Base-by-base conservation (phyloP, 2,113 vertebrate species). In the Cettia cetti region DNA sequence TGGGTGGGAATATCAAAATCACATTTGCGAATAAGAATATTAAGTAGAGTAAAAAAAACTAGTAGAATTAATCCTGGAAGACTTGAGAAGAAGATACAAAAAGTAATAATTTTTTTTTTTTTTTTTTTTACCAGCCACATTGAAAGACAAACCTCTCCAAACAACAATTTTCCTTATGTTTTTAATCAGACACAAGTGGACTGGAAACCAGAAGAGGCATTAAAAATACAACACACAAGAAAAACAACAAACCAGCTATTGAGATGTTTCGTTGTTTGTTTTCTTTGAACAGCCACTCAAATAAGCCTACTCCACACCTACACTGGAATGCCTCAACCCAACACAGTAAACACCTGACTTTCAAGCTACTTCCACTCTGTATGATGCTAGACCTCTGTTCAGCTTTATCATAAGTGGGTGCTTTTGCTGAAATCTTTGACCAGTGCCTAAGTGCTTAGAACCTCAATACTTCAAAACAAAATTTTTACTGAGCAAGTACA, bases 201-300 rank as follows among this genome's bases (percentile, higher is more conserved):
- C 27, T 57, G 53, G 40, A 89, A 90, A 92, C 47, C 15, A 74
- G 23, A 75, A 40, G 23, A 59, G 21, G 33, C 44, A 37, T n/a
- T 37, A 57, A 82, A 93, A 76, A 65, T 14, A 79, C 60, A 84
- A 39, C 35, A 13, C 1, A 5, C 7, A 76, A 64, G 57, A 37
- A 39, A 77, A 70, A 53, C 23, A 81, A 40, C 28, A 74, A 92
- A 24, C 2, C 27, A 45, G 45, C 44, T 42, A 52, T 9, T 66
- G 24, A 93, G 47, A 93, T 33, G 20, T 44, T 76, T 61, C 63
- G 30, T 17, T 76, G 37, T 92, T 90, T 90, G 66, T 81, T 90
- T 93, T 47, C 76, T 89, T 91, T 63, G 17, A 95, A 40, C 11
- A 93, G 89, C 18, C 35, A 59, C 56, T 66, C 42, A 47, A 82